Base-by-base conservation (phyloP, 2,888 invertebrate genomes). In the Tenthredo amoena region DNA sequence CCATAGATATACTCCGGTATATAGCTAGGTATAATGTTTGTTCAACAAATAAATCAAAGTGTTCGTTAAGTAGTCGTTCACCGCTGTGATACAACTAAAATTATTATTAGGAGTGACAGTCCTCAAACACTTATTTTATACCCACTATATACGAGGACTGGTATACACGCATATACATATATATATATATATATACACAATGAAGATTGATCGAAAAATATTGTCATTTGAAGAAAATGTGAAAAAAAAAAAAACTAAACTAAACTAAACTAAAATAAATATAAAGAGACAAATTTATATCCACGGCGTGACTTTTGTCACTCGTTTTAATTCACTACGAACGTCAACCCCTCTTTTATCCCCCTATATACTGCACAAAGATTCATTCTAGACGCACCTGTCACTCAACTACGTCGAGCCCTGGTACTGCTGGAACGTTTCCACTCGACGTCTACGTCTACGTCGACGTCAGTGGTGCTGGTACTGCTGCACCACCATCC, bases 71-170 rank as follows among this genome's bases (percentile, higher is more conserved):
- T 15, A 76, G 47, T 76, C 4, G 76, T 47, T 76, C 21, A 76
- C 76, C 76, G 40, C 26, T 62, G 26, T 76, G 76, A 76, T 76
- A 76, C 76, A 76, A 47, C 76, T 47, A 76, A 76, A 76, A 76
- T 76, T 76, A 76, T 76, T 76, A 47, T 76, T 76, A 47, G 76
- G 47, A 76, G 76, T 76, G 76, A 76, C 76, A 76, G 76, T 76
- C 10, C 15, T 76, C 47, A 76, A 76, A 76, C 47, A 76, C n/a
- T 18, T 76, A 40, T 18, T 72, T 9, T n/a, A n/a, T 72, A 31
- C 18, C 6, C 21, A 40, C 15, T 71, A 71, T 34, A 71, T 34
- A 71, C 37, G 2, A 34, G 9, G 18, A 68, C 68, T 34, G 15
- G 31, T 6, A 31, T 34, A 34, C 18, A 34, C 12, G 31, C 15